Evolutionary conservation across 2,113 vertebrate genomes (phyloP), one percentile per base, ranked within the genome.

Genomic region (Oryzias curvinotus): DNA sequence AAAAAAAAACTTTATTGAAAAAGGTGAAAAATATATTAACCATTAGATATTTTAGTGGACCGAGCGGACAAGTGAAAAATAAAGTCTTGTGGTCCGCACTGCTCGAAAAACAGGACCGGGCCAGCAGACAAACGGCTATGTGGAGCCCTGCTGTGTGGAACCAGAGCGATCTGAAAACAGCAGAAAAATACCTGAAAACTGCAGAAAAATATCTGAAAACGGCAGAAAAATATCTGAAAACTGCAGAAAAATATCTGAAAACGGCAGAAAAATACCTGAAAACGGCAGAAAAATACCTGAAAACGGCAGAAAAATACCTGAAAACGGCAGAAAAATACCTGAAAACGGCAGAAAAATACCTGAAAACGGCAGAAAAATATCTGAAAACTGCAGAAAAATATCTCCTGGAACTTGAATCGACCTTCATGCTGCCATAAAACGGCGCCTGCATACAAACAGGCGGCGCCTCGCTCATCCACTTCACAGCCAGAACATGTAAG

Each of bases 321-420:
- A 19, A 51, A 57, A 71, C 3, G 12, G 16, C 3, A 44, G 43
- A 56, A 14, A n/a, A n/a, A n/a, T n/a, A n/a, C n/a, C 65, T 56
- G 72, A 19, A 51, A 57, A 71, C 3, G 12, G 16, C 3, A 44
- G 43, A 56, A 14, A n/a, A n/a, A n/a, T n/a, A n/a, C n/a, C 65
- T 56, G 72, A 19, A 51, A 57, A 71, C 3, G 12, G 16, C 3
- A 44, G 43, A 56, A 14, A n/a, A n/a, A n/a, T n/a, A 68, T 72
- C 65, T 56, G 72, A 19, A 51, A 57, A 71, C 3, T 12, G 16
- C 3, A 44, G 43, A 56, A 14, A 49, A 14, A 5, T 7, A 1
- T 51, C 46, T 67, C 51, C 61, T 55, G 48, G 15, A 41, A n/a
- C 52, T 59, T 56, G 26, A 58, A 70, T 60, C 67, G 68, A 82